These are phyloP conservation scores for Arizona elegans DNA, from an alignment of 2,113 vertebrate species.

Conservation along the genomic window DNA sequence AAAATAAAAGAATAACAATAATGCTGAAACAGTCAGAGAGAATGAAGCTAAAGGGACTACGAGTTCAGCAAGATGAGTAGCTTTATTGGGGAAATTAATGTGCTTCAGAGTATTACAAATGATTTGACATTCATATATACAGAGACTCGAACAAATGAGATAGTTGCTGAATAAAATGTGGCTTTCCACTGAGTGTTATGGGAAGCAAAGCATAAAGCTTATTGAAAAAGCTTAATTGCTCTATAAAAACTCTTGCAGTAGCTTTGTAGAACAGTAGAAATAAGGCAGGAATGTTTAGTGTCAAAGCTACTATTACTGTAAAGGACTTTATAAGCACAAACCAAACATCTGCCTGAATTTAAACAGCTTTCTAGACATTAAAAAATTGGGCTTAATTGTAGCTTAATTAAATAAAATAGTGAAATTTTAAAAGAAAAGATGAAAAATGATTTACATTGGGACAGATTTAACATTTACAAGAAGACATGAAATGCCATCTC, in stretches of 20 bases:
- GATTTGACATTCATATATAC: neutral
- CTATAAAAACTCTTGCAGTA: neutral
- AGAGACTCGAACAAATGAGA: neutral
- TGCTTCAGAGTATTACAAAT: neutral
- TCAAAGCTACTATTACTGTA: neutral
- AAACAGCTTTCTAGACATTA: neutral
- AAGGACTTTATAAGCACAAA: neutral
- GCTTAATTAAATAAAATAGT: neutral
- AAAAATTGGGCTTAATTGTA: neutral
- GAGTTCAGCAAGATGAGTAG: neutral
- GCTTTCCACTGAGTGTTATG: neutral
- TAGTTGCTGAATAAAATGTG: neutral
- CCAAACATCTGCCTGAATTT: neutral
- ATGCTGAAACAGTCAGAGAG: neutral
- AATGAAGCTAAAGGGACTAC: neutral
- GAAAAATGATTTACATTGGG: neutral
- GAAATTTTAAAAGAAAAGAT: neutral
- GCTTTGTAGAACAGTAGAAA: neutral
- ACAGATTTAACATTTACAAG: neutral
- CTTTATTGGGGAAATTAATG: neutral
- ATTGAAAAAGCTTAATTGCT: neutral
- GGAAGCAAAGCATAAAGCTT: neutral
- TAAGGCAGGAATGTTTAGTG: neutral
- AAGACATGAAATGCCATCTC: neutral
- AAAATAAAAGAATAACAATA: neutral